Evolutionary conservation across 2,888 invertebrate species (phyloP), one percentile per base, ranked within the genome.

Genomic region (Agrochola litura): DNA sequence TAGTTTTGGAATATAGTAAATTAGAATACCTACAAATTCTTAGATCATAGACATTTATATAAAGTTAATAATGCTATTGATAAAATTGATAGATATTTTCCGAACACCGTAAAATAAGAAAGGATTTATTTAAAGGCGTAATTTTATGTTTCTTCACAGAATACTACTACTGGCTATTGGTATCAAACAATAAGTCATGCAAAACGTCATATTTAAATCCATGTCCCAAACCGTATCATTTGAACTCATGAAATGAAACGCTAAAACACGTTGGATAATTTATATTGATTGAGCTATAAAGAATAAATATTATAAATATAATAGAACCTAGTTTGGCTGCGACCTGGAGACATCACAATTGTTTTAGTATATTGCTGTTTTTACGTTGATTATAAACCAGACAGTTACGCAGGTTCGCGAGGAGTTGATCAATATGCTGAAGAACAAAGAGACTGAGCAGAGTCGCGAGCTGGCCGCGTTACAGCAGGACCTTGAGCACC

Each of bases 381-480:
- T 66, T 30, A 65, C 25, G 16, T 54, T 82, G 74, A 76, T 79
- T 70, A 69, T 80, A 76, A 79, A 69, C 67, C 16, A 72, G 60
- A 58, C n/a, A 60, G 74, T 83, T 52, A 76, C 58, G 69, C 97
- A 97, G 95, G 97, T 97, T 25, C 96, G 97, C 16, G 97, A 97
- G 83, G 97, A 97, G 86, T 91, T 98, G 83, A 97, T 97, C 85
- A 97, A 95, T 67, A 95, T 97, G 92, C 92, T 97, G 80, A 97
- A 97, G 90, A 97, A 97, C 84, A 97, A 97, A 86, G 97, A 97
- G 84, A 93, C 97, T 0, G 94, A 97, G 79, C 95, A 97, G 87
- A 97, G 97, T 88, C 96, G 95, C 73, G 96, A 97, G 86, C 92
- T 96, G 46, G 84, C 92, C 22, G 90, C 92, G 10, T 89, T 96